Evolutionary conservation across 2,888 invertebrate genomes (phyloP).

Genomic region (Epiperipatus broadwayi): DNA sequence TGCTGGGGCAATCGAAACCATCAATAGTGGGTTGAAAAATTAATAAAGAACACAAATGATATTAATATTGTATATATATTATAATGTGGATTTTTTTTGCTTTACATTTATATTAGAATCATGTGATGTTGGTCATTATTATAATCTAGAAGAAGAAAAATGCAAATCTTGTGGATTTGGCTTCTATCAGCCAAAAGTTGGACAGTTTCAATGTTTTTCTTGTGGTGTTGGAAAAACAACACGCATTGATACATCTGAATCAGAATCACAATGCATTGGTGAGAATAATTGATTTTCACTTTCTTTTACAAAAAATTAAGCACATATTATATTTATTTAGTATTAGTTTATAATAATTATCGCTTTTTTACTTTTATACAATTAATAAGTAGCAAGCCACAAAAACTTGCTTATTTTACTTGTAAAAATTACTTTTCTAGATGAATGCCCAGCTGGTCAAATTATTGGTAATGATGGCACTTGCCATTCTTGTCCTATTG

Average conservation of each 20-base stretch:
- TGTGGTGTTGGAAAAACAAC: slow-evolving; percentile 84
- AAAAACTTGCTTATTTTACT: no score
- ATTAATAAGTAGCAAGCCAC: no score
- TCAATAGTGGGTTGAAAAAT: no score
- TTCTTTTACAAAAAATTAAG: no score
- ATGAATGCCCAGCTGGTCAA: slow-evolving; percentile 48
- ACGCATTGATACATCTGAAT: slow-evolving; percentile 67
- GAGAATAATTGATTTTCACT: no score
- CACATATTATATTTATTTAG: no score
- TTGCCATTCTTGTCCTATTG: slow-evolving; percentile 76
- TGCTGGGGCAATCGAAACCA: no score
- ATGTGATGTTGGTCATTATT: slow-evolving; percentile 82
- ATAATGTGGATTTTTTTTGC: no score
- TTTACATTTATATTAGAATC: slow-evolving; percentile 43
- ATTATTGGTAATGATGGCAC: slow-evolving; percentile 52
- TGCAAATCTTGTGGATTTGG: slow-evolving; percentile 85
- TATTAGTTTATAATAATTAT: no score
- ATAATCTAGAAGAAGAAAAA: slow-evolving; percentile 64
- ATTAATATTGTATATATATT: no score
- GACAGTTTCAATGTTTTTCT: slow-evolving; percentile 65
- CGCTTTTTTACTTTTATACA: no score
- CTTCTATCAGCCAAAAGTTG: slow-evolving; percentile 74
- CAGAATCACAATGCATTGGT: slow-evolving; percentile 34
- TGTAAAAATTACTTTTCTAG: slow-evolving; percentile 25
- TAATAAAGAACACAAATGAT: no score